These are phyloP conservation scores for Harlomillsia oculata DNA, from an alignment of 1,140 invertebrate species.

Conservation along the genomic window DNA sequence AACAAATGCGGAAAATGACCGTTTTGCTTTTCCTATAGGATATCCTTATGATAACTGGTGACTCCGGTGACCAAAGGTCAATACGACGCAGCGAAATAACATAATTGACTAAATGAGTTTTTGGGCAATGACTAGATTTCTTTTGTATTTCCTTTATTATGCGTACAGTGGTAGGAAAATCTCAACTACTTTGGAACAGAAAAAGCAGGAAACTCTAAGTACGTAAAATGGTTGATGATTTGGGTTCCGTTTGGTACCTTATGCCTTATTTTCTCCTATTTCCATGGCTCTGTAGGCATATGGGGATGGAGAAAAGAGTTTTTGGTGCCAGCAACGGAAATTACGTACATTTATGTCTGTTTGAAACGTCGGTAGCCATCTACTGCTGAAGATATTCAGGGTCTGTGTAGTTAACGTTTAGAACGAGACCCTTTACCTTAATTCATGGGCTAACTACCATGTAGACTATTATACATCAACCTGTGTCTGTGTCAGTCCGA, in stretches of 20 bases:
- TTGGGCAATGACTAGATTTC: too few relatives aligned
- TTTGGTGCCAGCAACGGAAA: constrained; percentile 20
- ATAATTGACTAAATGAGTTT: too few relatives aligned
- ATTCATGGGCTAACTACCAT: constrained; percentile 20
- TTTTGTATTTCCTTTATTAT: too few relatives aligned
- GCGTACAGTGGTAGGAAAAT: neutral
- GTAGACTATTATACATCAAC: constrained; percentile 18
- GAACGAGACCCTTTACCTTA: constrained; percentile 13
- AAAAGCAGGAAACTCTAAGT: neutral
- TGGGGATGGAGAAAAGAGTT: neutral
- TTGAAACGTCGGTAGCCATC: neutral
- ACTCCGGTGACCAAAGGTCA: too few relatives aligned
- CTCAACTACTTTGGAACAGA: neutral
- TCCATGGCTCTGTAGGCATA: neutral
- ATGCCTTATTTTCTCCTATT: neutral
- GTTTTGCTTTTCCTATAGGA: too few relatives aligned
- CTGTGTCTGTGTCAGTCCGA: too few relatives aligned
- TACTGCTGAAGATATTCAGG: neutral
- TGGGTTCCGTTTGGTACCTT: constrained; percentile 4
- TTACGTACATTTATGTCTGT: constrained; percentile 26
- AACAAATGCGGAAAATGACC: too few relatives aligned
- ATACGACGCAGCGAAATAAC: too few relatives aligned
- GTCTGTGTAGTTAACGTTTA: neutral
- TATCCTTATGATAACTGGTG: too few relatives aligned
- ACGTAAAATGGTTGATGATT: too few relatives aligned